These are phyloP conservation scores for Sipha flava DNA, from an alignment of 1,140 invertebrate species.

Conservation along the genomic window DNA sequence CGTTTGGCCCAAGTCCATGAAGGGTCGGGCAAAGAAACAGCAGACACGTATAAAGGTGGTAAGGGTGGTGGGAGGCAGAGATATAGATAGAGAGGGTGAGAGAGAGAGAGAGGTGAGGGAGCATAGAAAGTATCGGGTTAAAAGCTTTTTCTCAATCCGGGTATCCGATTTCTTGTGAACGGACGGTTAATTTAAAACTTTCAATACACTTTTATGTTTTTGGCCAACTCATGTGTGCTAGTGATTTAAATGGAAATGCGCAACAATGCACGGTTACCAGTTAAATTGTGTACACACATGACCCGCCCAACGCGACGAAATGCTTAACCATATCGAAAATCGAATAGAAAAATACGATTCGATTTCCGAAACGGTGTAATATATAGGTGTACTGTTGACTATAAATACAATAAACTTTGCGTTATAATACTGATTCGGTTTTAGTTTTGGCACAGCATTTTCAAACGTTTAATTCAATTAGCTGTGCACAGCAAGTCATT, in stretches of 20 bases:
- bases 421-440: too few relatives aligned
- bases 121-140: not conserved
- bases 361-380: not conserved
- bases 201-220: slow-evolving; percentile 1
- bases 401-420: not conserved
- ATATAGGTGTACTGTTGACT: not conserved
- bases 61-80: slow-evolving; percentile 20
- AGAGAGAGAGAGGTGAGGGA: slow-evolving; percentile 41
- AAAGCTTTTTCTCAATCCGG: slow-evolving; percentile 9
- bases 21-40: not conserved
- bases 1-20: slow-evolving; percentile 17
- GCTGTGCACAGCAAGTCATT: too few relatives aligned
- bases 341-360: not conserved
- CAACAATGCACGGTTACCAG: not conserved
- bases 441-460: not conserved
- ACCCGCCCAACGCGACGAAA: not conserved
- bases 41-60: not conserved
- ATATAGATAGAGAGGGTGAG: slow-evolving; percentile 32
- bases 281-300: not conserved
- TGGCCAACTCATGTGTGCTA: not conserved
- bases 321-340: not conserved
- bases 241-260: slow-evolving; percentile 26
- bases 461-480: not conserved
- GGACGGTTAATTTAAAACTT: slow-evolving; percentile 31
- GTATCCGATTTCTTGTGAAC: not conserved